A percentile compares a stretch with the other conserved stretches of the same genome.
Conservation (phyloP, 1,140 invertebrate genomes). For the Diorhabda elongata region DNA sequence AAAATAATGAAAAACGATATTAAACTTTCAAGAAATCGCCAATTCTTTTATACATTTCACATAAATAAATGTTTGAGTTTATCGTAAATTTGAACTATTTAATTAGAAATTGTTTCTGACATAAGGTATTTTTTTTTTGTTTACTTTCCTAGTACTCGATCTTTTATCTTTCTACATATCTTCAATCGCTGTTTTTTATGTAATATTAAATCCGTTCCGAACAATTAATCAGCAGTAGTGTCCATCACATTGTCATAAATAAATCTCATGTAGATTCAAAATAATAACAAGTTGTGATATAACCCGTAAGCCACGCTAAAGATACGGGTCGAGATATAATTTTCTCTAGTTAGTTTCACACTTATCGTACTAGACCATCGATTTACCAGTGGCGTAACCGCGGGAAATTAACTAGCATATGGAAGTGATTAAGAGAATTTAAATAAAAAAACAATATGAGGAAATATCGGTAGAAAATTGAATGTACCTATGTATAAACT, state of each 20-base stretch:
- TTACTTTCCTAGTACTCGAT: no score
- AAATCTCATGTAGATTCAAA: background rate
- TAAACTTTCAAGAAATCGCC: no score
- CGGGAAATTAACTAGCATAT: no score
- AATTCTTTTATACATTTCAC: no score
- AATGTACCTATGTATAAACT: no score
- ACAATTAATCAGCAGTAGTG: conserved; percentile 2
- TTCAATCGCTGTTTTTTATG: background rate
- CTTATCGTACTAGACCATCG: background rate
- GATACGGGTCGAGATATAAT: conserved; percentile 10
- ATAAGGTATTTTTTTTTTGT: no score
- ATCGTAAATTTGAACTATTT: no score
- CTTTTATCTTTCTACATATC: background rate
- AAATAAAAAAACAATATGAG: no score
- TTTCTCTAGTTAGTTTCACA: conserved; percentile 10
- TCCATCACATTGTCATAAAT: background rate
- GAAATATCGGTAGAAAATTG: no score
- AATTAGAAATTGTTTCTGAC: no score
- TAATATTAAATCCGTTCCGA: background rate
- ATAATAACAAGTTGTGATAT: conserved; percentile 14
- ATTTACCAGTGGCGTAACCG: background rate
- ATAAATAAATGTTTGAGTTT: no score
- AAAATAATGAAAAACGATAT: no score
- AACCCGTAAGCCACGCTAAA: background rate
- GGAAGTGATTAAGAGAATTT: background rate